These are phyloP conservation scores for Pelecanoides urinatrix DNA, from an alignment of 2,113 vertebrate species.

Conservation along the genomic window DNA sequence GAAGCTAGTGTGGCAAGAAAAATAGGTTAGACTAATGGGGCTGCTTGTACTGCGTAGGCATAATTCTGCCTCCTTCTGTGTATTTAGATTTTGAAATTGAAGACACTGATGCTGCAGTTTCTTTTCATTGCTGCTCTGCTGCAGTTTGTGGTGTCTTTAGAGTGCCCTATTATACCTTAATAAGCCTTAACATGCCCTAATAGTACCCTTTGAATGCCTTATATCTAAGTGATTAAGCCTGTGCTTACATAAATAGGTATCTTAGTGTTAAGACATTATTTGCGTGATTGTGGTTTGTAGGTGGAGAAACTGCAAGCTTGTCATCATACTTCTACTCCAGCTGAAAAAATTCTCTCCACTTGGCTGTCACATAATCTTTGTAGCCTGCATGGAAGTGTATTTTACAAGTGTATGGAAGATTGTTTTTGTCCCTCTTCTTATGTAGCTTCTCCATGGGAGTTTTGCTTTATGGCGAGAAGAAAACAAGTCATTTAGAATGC, in stretches of 20 bases:
- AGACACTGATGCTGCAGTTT: not conserved
- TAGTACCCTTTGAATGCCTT: not conserved
- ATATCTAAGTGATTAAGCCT: not conserved
- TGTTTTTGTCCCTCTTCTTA: not conserved
- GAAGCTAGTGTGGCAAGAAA: not conserved
- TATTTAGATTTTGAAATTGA: not conserved
- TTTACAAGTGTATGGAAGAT: not conserved
- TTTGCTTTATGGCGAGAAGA: not conserved
- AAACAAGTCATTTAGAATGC: not conserved
- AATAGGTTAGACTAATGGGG: not conserved
- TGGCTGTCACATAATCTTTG: not conserved
- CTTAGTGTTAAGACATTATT: not conserved
- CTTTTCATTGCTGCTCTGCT: not conserved
- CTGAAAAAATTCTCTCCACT: not conserved
- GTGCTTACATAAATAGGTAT: not conserved
- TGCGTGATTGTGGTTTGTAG: not conserved
- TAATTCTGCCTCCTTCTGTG: not conserved
- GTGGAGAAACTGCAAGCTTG: not conserved
- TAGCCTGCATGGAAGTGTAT: not conserved
- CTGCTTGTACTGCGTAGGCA: not conserved
- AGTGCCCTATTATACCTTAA: not conserved
- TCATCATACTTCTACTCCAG: not conserved
- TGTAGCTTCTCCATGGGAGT: not conserved
- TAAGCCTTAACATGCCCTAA: not conserved
- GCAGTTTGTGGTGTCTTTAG: not conserved